Conservation (phyloP, 1,140 invertebrate genomes). For the Achroia grisella region DNA sequence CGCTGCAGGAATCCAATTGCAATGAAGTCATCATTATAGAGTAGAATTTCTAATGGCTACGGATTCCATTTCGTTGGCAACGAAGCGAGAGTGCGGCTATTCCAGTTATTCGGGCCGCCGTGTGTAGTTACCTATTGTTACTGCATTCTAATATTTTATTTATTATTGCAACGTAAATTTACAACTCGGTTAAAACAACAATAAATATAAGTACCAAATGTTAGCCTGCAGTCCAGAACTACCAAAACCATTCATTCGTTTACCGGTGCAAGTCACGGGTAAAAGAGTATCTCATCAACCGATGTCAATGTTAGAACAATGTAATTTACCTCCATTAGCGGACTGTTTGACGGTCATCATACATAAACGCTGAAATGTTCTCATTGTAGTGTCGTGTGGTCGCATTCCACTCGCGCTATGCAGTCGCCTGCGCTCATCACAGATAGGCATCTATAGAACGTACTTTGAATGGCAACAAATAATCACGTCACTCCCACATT, state of each 20-base stretch:
- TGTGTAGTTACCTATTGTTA: constrained; percentile 29
- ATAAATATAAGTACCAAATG: too few relatives aligned
- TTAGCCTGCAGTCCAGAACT: too few relatives aligned
- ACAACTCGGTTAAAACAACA: too few relatives aligned
- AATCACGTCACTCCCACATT: constrained; percentile 8
- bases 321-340: too few relatives aligned
- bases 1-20: constrained; percentile 32
- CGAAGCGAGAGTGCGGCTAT: constrained; percentile 45
- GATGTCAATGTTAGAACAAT: too few relatives aligned
- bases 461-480: constrained; percentile 7
- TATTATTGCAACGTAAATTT: too few relatives aligned
- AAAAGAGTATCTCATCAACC: too few relatives aligned
- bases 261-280: too few relatives aligned
- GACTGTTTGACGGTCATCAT: constrained; percentile 8
- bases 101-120: constrained; percentile 38
- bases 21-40: constrained; percentile 53
- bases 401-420: constrained; percentile 11
- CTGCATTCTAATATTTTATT: neutral
- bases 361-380: constrained; percentile 8
- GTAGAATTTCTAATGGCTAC: constrained; percentile 56
- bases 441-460: constrained; percentile 11
- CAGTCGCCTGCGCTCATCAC: neutral
- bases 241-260: too few relatives aligned
- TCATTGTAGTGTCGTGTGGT: constrained; percentile 5
- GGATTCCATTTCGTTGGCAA: constrained; percentile 60